These are phyloP conservation scores for Oxyruncus cristatus DNA, from an alignment of 2,113 vertebrate genomes.

Conservation along the genomic window DNA sequence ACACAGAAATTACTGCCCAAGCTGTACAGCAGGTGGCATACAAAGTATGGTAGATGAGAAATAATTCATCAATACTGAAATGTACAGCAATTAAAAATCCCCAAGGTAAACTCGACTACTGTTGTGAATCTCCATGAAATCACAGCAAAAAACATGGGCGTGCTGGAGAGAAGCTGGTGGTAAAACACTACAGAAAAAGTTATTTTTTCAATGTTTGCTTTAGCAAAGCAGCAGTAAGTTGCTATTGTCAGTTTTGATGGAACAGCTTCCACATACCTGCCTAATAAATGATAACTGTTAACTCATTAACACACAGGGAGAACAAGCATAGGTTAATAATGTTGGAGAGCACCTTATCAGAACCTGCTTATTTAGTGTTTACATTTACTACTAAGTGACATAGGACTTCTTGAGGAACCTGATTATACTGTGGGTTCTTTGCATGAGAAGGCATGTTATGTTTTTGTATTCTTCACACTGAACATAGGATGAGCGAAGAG, in stretches of 20 bases:
- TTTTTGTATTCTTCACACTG: background rate
- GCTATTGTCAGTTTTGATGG: background rate
- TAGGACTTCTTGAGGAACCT: background rate
- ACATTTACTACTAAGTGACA: background rate
- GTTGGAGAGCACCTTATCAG: background rate
- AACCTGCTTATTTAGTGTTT: background rate
- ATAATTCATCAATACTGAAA: background rate
- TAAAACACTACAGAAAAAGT: background rate
- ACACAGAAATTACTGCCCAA: background rate
- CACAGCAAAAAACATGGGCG: background rate
- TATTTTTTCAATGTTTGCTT: background rate
- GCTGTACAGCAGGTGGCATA: slow-evolving; percentile 47
- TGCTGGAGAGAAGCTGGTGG: background rate
- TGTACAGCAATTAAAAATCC: background rate
- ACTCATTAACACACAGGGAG: background rate
- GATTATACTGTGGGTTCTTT: background rate
- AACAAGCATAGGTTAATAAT: background rate
- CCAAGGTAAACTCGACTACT: background rate
- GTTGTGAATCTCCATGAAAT: background rate
- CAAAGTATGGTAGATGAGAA: background rate
- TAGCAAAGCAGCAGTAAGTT: background rate
- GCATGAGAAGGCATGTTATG: background rate
- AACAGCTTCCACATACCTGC: background rate
- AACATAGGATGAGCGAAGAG: background rate
- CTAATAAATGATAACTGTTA: background rate